Evolutionary conservation across 2,113 vertebrate species (phyloP).

Genomic region (Semnornis frantzii): DNA sequence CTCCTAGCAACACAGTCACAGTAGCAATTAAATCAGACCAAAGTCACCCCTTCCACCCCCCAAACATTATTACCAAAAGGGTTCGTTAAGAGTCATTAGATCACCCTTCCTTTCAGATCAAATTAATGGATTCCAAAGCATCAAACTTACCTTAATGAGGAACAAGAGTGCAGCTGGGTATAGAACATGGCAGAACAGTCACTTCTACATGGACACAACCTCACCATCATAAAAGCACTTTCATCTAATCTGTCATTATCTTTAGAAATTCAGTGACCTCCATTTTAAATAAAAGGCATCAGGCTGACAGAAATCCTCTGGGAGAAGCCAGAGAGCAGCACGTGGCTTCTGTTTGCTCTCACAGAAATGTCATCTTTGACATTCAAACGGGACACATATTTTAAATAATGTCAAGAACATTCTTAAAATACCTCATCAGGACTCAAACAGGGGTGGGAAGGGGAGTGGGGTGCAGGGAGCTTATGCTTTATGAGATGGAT

Average conservation of each 20-base stretch:
- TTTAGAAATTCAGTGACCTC: slow-evolving; percentile 69
- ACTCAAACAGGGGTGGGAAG: slow-evolving; percentile 34
- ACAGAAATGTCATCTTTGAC: slow-evolving; percentile 69
- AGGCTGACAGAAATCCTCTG: slow-evolving; percentile 64
- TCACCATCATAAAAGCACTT: slow-evolving; percentile 68
- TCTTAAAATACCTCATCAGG: slow-evolving; percentile 67
- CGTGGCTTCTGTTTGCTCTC: slow-evolving; percentile 61
- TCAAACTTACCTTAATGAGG: slow-evolving; percentile 73
- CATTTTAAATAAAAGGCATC: slow-evolving; percentile 63
- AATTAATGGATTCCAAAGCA: slow-evolving; percentile 62
- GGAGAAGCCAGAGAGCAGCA: slow-evolving; percentile 65
- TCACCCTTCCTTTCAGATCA: slow-evolving; percentile 64
- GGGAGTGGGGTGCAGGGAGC: neutral
- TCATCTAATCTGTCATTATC: slow-evolving; percentile 64
- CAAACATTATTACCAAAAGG: neutral
- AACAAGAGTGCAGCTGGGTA: slow-evolving; percentile 70
- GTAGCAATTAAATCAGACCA: slow-evolving; percentile 9
- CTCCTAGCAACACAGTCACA: neutral
- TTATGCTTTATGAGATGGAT: slow-evolving; percentile 83
- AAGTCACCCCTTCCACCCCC: slow-evolving; percentile 14
- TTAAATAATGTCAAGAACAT: slow-evolving; percentile 72
- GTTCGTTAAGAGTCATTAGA: slow-evolving; percentile 42
- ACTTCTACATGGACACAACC: slow-evolving; percentile 66
- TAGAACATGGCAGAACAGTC: slow-evolving; percentile 68
- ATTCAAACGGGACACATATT: slow-evolving; percentile 71